phyloP scores from a whole-genome alignment of 1,140 invertebrate species.

The Atta cephalotes region DNA sequence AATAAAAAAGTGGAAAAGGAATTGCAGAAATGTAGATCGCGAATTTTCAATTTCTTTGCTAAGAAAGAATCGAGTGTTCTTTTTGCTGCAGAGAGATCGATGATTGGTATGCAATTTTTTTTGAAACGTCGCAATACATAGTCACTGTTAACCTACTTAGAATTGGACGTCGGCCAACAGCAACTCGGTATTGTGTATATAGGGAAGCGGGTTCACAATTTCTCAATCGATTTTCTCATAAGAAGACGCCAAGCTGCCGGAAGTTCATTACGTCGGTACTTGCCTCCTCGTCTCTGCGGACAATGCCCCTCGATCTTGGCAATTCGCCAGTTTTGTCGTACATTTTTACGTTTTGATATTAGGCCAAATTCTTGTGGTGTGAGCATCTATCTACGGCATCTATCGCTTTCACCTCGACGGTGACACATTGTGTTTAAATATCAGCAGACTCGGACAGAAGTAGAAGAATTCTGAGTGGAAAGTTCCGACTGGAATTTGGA shows the following conservation, averaged over 20 bases:
- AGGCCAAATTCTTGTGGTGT: slow-evolving; percentile 65
- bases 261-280: slow-evolving; percentile 66
- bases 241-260: slow-evolving; percentile 47
- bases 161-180: slow-evolving; percentile 49
- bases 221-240: slow-evolving; percentile 56
- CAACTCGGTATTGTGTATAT: not conserved
- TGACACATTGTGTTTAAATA: slow-evolving; percentile 31
- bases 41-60: not conserved
- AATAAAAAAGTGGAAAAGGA: no score
- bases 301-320: slow-evolving; percentile 66
- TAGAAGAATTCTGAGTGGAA: slow-evolving; percentile 18
- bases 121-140: not conserved
- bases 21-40: not conserved
- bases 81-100: not conserved
- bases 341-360: slow-evolving; percentile 63
- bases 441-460: slow-evolving; percentile 16
- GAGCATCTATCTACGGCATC: slow-evolving; percentile 54
- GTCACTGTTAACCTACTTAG: slow-evolving; percentile 31
- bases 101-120: slow-evolving; percentile 8
- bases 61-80: not conserved
- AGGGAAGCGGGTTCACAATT: slow-evolving; percentile 10
- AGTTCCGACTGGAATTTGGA: slow-evolving; percentile 32
- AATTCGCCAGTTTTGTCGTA: slow-evolving; percentile 46
- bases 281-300: slow-evolving; percentile 40
- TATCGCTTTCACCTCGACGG: slow-evolving; percentile 46